Evolutionary conservation across 2,113 vertebrate genomes (phyloP), one percentile per base, ranked within the genome.

Genomic region (Taurulus bubalis): DNA sequence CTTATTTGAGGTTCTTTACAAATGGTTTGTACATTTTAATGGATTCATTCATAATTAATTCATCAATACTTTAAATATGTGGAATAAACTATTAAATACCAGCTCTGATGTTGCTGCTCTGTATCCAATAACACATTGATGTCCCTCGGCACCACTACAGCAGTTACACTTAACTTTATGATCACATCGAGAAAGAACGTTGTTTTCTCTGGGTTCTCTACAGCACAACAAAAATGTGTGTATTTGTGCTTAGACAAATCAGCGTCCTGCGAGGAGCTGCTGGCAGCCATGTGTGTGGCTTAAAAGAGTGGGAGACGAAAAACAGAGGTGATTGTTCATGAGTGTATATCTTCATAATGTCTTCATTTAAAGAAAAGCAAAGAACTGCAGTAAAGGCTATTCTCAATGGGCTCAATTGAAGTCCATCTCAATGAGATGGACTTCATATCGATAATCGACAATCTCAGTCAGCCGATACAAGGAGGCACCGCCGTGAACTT

Each of bases 391-490:
- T 22, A 22, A 55, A 55, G 51, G n/a, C 51, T 55, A 9, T 24
- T 24, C 51, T 24, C 51, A 51, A 51, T 22, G 20, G n/a, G n/a
- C n/a, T n/a, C n/a, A n/a, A n/a, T n/a, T n/a, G n/a, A n/a, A n/a
- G n/a, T n/a, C n/a, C n/a, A n/a, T n/a, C n/a, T n/a, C n/a, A n/a
- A n/a, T n/a, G 71, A 80, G 89, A 85, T 83, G 79, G 79, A 81
- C 80, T 87, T 64, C 14, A 16, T 84, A 83, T 88, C 71, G 1
- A n/a, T n/a, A n/a, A n/a, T n/a, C n/a, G n/a, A 74, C 85, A 55
- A 82, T 90, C 87, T 84, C 49, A 22, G 45, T n/a, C 51, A 45
- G 28, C 51, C 1, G 75, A 92, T 84, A 89, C 70, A 70, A 67
- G 11, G 67, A 64, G 79, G 70, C 87, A 66, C 79, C 58, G 47